These are phyloP conservation scores for Lepus timidus DNA, from an alignment of 2,113 vertebrate genomes.

Conservation along the genomic window DNA sequence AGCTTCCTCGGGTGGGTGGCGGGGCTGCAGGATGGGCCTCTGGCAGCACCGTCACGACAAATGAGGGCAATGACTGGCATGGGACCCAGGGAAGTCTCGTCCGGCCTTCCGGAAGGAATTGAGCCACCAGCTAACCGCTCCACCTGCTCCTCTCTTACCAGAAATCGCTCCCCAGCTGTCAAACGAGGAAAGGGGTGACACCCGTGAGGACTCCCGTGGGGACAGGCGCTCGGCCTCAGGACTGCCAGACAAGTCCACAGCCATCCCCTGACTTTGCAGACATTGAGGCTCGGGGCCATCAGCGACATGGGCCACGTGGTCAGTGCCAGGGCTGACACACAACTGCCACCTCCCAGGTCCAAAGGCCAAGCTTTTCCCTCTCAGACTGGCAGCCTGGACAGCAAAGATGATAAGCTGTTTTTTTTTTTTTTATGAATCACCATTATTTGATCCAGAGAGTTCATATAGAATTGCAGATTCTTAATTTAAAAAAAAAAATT, in stretches of 20 bases:
- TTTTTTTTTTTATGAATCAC: neutral
- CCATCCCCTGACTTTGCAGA: accelerated
- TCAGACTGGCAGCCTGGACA: neutral
- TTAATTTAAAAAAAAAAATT: no score
- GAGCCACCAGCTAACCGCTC: neutral
- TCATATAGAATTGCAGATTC: neutral
- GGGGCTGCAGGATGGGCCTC: neutral
- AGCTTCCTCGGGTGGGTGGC: slow-evolving; percentile 65
- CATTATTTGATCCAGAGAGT: neutral
- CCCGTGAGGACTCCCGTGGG: accelerated
- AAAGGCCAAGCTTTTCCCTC: no score
- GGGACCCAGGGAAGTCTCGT: neutral
- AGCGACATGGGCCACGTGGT: accelerated
- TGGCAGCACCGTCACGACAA: neutral
- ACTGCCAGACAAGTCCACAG: accelerated
- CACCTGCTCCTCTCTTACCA: neutral
- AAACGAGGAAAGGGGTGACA: no score
- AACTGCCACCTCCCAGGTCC: neutral
- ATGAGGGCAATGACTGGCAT: neutral
- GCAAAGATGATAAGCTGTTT: neutral
- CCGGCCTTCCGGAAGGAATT: neutral
- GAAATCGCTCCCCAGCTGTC: neutral
- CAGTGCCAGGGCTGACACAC: neutral
- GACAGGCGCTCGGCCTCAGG: accelerated
- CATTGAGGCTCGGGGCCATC: neutral